Conservation (phyloP, 1,140 invertebrate species). For the Vollenhovia emeryi region DNA sequence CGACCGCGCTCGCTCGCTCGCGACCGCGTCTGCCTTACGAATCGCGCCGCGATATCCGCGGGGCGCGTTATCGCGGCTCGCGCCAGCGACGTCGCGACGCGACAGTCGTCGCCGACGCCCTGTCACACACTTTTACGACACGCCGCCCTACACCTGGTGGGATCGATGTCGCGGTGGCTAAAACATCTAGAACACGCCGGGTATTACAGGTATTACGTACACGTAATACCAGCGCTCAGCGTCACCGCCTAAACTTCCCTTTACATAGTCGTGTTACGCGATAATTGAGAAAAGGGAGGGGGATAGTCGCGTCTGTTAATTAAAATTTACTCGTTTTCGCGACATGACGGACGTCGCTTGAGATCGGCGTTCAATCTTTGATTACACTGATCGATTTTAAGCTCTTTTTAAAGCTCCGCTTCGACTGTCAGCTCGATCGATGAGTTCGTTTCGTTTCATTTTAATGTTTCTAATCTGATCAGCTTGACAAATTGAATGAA, state of each 20-base stretch:
- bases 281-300: not conserved
- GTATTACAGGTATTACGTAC: not conserved
- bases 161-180: constrained; percentile 40
- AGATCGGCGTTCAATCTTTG: not conserved
- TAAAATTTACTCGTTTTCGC: constrained; percentile 1
- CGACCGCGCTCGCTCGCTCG: too few relatives aligned
- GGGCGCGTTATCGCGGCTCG: not conserved
- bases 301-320: not conserved
- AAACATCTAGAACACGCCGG: constrained; percentile 40
- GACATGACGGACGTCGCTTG: not conserved
- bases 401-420: not conserved
- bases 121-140: constrained; percentile 34
- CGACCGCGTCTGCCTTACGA: not conserved
- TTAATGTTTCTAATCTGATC: not conserved
- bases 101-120: not conserved
- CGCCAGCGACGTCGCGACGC: not conserved
- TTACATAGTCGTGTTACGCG: not conserved
- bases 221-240: not conserved
- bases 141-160: not conserved
- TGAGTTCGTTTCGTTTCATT: not conserved
- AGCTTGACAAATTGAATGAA: not conserved
- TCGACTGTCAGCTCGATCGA: not conserved
- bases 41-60: not conserved
- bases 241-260: not conserved
- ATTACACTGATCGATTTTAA: not conserved